Conservation (phyloP, 2,113 vertebrate species). For the Pseudorasbora parva region DNA sequence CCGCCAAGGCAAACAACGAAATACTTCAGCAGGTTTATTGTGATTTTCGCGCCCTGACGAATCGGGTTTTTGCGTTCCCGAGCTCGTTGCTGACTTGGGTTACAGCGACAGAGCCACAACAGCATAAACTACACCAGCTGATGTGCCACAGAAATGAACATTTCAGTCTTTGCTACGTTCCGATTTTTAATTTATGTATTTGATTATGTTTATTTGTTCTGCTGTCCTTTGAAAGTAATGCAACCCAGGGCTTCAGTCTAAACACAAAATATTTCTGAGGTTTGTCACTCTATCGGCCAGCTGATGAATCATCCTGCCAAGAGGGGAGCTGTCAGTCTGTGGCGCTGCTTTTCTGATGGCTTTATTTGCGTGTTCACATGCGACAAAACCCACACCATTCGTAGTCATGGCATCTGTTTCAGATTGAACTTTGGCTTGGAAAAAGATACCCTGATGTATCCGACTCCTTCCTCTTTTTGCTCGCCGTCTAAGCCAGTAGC, state of each 20-base stretch:
- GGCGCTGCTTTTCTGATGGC: constrained; percentile 18
- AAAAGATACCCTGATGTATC: constrained; percentile 36
- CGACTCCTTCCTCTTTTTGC: constrained; percentile 23
- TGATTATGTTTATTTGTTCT: constrained; percentile 13
- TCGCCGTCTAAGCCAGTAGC: constrained; percentile 35
- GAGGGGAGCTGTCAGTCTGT: constrained; percentile 33
- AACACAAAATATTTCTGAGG: constrained; percentile 20
- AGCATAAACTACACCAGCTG: constrained; percentile 23
- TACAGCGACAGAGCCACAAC: constrained; percentile 32
- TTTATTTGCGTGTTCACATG: constrained; percentile 34
- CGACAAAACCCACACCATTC: constrained; percentile 15
- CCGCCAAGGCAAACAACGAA: constrained; percentile 29
- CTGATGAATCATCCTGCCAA: constrained; percentile 39
- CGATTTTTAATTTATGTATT: neutral
- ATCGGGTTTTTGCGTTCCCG: constrained; percentile 33
- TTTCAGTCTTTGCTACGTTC: neutral
- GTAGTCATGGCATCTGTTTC: constrained; percentile 1
- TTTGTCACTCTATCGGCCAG: constrained; percentile 28
- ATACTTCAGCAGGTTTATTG: constrained; percentile 29
- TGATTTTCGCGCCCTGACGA: constrained; percentile 36
- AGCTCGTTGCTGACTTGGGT: constrained; percentile 21
- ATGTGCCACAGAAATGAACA: neutral
- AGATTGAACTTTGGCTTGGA: constrained; percentile 32
- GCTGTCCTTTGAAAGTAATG: constrained; percentile 1
- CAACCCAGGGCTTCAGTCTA: constrained; percentile 26